Evolutionary conservation across 2,888 invertebrate genomes (phyloP).

Genomic region (Suillia variegata): DNA sequence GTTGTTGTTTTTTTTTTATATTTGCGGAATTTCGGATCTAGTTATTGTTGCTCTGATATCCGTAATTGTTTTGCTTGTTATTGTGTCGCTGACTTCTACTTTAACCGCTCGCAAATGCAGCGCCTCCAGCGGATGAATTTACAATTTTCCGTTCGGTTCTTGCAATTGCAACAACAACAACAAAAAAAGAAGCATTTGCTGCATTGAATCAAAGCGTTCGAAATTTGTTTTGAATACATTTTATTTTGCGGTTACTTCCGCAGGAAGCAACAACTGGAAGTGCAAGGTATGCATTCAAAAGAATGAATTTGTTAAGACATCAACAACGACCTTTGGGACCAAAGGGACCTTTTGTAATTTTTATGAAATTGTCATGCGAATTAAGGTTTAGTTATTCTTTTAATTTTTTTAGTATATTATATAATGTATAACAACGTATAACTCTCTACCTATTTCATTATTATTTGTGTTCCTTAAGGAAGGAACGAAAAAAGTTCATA

Average conservation of each 20-base stretch:
- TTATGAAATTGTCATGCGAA: too few relatives aligned
- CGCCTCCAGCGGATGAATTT: constrained; percentile 5
- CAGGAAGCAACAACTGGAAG: too few relatives aligned
- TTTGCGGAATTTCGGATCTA: not conserved
- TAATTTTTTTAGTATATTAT: too few relatives aligned
- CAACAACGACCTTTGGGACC: too few relatives aligned
- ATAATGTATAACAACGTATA: too few relatives aligned
- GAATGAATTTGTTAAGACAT: too few relatives aligned
- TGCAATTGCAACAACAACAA: not conserved
- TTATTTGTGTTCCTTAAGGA: too few relatives aligned
- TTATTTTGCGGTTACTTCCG: not conserved
- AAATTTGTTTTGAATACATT: not conserved
- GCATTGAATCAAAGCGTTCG: not conserved
- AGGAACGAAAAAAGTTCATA: not conserved
- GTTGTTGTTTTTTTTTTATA: too few relatives aligned
- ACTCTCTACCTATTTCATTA: too few relatives aligned
- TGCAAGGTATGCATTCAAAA: not conserved
- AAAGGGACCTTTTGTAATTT: too few relatives aligned
- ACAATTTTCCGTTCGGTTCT: not conserved
- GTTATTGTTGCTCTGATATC: constrained; percentile 2
- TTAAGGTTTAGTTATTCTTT: too few relatives aligned
- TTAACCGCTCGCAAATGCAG: not conserved
- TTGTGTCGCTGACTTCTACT: constrained; percentile 8
- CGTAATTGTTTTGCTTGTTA: constrained; percentile 9
- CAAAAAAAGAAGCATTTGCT: not conserved